Evolutionary conservation across 2,888 invertebrate genomes (phyloP), one percentile per base, ranked within the genome.

Genomic region (Macrophya alboannulata): DNA sequence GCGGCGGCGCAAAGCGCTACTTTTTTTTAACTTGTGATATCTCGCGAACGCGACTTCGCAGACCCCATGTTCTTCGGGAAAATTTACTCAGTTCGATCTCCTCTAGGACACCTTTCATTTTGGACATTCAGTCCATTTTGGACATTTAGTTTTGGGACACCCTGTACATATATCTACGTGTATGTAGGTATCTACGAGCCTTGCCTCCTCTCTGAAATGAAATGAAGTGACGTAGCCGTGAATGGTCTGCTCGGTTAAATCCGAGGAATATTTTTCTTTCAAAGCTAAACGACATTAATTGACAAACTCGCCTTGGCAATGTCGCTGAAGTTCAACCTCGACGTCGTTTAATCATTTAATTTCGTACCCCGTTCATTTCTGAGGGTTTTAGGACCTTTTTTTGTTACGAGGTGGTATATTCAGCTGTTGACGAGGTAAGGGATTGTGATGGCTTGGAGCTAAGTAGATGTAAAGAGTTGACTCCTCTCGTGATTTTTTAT

Each of bases 401-500:
- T 74, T 74, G 43, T 74, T 74, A 51, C 77, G 77, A 55, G 37
- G 37, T 77, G 31, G 25, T 74, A 74, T 74, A 77, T 51, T 37
- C 77, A 31, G 55, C 31, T 55, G 77, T 55, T 77, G 55, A 77
- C 77, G 77, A 77, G 55, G 17, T 31, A 51, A 55, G 55, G 77
- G 77, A 76, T 51, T 45, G 48, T 15, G 77, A 77, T 37, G 77
- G 77, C 31, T 55, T 31, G 37, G 37, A 5, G 45, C 31, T 77
- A 37, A 77, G 55, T 77, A 81, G 43, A 81, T 62, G 81, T 62
- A 62, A 81, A 81, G 81, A 81, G 81, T 81, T 81, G 62, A 81
- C n/a, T 77, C 55, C 15, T 77, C 62, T 81, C 62, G 10, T 31
- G 10, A 55, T 37, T 59, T 37, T 37, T 31, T 12, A 12, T 15